Percentiles rank a stretch among this genome's conserved stretches.
Conservation (phyloP, 2,113 vertebrate genomes). For the Brachyhypopomus occidentalis region DNA sequence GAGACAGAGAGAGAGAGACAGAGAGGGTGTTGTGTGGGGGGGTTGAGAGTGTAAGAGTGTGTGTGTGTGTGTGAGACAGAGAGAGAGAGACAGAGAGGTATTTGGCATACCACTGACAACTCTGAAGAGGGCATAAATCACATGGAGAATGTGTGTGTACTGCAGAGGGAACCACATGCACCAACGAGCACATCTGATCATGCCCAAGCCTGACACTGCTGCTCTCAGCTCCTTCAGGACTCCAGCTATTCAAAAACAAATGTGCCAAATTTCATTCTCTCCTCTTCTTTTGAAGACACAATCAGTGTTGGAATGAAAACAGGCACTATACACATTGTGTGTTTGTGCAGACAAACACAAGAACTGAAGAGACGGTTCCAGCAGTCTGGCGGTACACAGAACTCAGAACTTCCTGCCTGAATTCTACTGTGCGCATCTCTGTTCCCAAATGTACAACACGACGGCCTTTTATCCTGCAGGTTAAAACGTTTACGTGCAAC, state of each 20-base stretch:
- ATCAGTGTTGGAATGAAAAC: background rate
- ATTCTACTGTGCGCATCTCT: background rate
- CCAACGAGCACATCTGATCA: background rate
- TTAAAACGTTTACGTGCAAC: background rate
- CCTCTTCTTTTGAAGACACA: background rate
- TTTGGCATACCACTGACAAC: slow-evolving; percentile 26
- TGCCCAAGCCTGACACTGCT: background rate
- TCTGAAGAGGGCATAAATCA: slow-evolving; percentile 38
- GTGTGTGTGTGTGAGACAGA: background rate
- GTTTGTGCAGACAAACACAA: slow-evolving; percentile 9
- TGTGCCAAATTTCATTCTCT: background rate
- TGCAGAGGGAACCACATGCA: background rate
- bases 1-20: background rate
- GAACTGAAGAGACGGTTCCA: background rate
- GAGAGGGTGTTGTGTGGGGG: background rate
- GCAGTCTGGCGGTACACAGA: background rate
- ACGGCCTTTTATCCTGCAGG: background rate
- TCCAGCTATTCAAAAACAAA: background rate
- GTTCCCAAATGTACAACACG: background rate
- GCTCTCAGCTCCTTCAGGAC: background rate
- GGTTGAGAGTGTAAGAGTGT: no score
- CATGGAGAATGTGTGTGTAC: background rate
- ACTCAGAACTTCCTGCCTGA: background rate
- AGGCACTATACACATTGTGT: background rate
- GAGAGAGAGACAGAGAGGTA: slow-evolving; percentile 20